Evolutionary conservation across 2,797 vertebrate genomes (phyloP).

Genomic region (Schizopygopsis pylzovi): DNA sequence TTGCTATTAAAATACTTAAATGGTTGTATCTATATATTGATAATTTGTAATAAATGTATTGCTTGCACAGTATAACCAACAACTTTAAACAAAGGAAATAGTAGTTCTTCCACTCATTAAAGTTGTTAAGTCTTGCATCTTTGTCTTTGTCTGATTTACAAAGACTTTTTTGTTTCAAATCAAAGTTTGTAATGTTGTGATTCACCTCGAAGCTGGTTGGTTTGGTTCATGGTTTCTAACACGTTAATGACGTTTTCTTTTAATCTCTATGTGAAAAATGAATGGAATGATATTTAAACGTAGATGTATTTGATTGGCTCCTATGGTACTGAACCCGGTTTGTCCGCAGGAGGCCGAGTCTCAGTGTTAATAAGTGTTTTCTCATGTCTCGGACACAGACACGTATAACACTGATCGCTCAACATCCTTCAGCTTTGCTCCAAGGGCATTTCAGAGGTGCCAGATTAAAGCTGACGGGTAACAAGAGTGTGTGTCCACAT

Average conservation of each 20-base stretch:
- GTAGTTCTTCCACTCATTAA: no score
- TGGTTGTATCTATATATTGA: no score
- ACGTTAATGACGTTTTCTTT: no score
- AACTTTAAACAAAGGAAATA: no score
- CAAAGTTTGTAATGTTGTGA: not conserved
- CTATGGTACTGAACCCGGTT: not conserved
- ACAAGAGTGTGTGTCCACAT: conserved; percentile 76
- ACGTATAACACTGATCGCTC: conserved; percentile 61
- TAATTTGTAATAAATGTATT: no score
- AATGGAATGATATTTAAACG: not conserved
- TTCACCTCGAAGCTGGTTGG: not conserved
- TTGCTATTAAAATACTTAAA: no score
- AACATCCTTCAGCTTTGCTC: conserved; percentile 71
- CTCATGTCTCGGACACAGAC: conserved; percentile 63
- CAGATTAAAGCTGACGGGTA: conserved; percentile 82
- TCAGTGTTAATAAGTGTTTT: conserved; percentile 1
- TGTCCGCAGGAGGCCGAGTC: not conserved
- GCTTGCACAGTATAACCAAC: no score
- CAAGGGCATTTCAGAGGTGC: conserved; percentile 82
- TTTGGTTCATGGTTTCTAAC: not conserved
- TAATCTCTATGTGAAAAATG: not conserved
- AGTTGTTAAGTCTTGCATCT: no score
- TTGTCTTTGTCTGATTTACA: not conserved
- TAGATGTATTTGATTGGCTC: not conserved
- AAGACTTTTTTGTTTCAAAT: not conserved